phyloP scores from a whole-genome alignment of 1,140 invertebrate genomes.

The Plectus sambesii region DNA sequence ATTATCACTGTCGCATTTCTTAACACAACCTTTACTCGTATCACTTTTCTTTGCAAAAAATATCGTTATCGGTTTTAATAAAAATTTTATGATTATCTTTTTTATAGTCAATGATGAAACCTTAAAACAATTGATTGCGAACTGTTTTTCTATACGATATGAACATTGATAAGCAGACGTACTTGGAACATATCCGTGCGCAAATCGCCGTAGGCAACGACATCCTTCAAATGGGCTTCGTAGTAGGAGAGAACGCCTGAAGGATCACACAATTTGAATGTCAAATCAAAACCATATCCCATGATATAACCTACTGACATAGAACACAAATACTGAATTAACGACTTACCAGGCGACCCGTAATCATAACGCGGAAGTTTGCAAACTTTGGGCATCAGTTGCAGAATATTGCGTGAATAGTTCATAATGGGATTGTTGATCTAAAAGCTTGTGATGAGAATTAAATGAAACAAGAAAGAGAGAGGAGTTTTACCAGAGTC shows the following conservation, averaged over 20 bases:
- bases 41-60: too few species aligned
- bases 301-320: constrained; percentile 10
- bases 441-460: too few species aligned
- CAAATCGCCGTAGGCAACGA: constrained; percentile 92
- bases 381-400: constrained; percentile 88
- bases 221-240: constrained; percentile 84
- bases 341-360: constrained; percentile 65
- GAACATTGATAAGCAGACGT: constrained; percentile 3
- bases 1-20: too few species aligned
- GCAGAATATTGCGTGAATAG: constrained; percentile 81
- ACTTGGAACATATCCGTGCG: constrained; percentile 92
- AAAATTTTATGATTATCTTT: too few species aligned
- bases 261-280: too few species aligned
- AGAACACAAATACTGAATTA: too few species aligned
- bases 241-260: constrained; percentile 82
- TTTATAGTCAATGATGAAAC: too few species aligned
- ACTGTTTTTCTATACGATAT: too few species aligned
- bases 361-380: constrained; percentile 93
- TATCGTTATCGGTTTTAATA: too few species aligned
- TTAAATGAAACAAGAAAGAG: too few species aligned
- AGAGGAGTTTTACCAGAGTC: too few species aligned
- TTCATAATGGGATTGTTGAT: constrained; percentile 48
- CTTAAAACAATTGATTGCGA: constrained; percentile 12
- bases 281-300: constrained; percentile 15
- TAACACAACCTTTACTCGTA: too few species aligned